Evolutionary conservation across 2,888 invertebrate species (phyloP), one percentile per base, ranked within the genome.

Genomic region (Thereva unica): DNA sequence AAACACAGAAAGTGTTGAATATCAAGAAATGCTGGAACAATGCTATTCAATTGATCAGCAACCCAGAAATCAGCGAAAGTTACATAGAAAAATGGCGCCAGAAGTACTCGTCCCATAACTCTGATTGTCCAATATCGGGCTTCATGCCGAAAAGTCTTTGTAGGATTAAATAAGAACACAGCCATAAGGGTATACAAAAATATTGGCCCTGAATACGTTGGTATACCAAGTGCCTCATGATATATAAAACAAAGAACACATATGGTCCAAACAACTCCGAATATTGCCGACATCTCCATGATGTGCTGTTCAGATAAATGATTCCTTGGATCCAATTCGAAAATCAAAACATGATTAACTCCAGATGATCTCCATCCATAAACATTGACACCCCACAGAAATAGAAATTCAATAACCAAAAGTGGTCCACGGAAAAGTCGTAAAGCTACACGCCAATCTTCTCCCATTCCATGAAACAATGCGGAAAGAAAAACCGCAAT

Each of bases 41-140:
- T 83, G 75, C 91, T 91, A 77, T 91, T 93, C 49, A 92, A 78
- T 78, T 92, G 92, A 83, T 92, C 92, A 9, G 91, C 92, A 74
- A 92, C 85, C 92, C 92, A 92, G 82, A 92, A 92, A 80, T 92
- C 92, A 69, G 92, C 91, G 78, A 92, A 92, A 55, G 87, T 87
- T 1, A 92, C 92, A 76, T 87, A 87, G 74, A 88, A 89, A 74
- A 91, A 90, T 23, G 92, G 92, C 1, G 92, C 90, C 64, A 86
- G 84, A 65, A 89, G 76, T 73, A 91, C 85, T 35, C 88, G 82
- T 81, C 85, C 86, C 82, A 80, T 71, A 71, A 83, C 76, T 8
- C 77, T 75, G 3, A 81, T 78, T 4, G 91, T 85, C 92, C 92
- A 92, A 76, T 88, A 88, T 50, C 92, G 79, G 0, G 91, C 90